Evolutionary conservation across 2,113 vertebrate genomes (phyloP).

Genomic region (Thinocorus orbignyianus): DNA sequence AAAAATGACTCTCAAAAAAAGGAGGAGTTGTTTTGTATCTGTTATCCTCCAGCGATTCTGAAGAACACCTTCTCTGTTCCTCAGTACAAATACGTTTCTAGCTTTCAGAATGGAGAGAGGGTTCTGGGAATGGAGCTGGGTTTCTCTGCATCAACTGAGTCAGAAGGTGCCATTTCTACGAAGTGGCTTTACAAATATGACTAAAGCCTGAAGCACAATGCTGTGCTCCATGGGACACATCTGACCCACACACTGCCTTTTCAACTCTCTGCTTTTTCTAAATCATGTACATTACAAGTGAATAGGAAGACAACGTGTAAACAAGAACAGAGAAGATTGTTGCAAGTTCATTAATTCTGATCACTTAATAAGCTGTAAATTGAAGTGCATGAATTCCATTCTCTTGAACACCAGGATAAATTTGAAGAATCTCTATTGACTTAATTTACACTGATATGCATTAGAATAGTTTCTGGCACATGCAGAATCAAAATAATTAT

Average conservation of each 20-base stretch:
- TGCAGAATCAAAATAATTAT: constrained; percentile 51
- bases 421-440: constrained; percentile 54
- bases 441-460: constrained; percentile 55
- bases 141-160: neutral
- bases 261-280: constrained; percentile 30
- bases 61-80: neutral
- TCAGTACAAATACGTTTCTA: neutral
- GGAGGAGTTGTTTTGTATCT: neutral
- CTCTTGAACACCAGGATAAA: constrained; percentile 62
- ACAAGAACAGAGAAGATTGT: constrained; percentile 54
- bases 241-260: constrained; percentile 51
- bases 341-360: constrained; percentile 63
- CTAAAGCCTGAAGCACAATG: constrained; percentile 18
- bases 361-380: constrained; percentile 66
- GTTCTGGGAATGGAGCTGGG: neutral
- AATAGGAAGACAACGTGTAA: constrained; percentile 50
- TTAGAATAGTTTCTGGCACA: constrained; percentile 58
- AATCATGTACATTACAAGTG: constrained; percentile 28
- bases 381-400: constrained; percentile 62
- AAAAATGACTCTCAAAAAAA: neutral
- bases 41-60: neutral
- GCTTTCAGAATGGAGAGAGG: neutral
- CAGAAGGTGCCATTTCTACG: neutral
- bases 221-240: constrained; percentile 41
- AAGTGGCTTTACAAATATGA: neutral